Evolutionary conservation across 2,113 vertebrate genomes (phyloP).

Genomic region (Papio anubis): DNA sequence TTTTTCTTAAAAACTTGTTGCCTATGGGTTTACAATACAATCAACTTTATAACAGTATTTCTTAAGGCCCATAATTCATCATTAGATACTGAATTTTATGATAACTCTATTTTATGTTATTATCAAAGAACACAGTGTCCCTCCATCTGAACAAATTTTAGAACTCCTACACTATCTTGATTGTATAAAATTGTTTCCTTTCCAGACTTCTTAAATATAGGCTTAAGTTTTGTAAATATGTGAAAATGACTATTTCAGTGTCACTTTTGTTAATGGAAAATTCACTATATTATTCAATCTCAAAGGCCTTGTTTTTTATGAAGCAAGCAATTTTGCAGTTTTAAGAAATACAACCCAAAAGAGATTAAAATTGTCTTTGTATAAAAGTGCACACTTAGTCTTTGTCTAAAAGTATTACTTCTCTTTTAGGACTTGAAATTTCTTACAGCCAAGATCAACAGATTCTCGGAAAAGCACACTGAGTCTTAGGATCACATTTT

Average conservation of each 20-base stretch:
- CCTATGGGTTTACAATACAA: not conserved
- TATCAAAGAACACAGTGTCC: not conserved
- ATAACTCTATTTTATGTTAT: not conserved
- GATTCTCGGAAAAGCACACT: slow-evolving; percentile 53
- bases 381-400: not conserved
- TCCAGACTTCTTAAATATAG: slow-evolving; percentile 10
- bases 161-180: not conserved
- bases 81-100: not conserved
- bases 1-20: not conserved
- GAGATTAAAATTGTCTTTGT: not conserved
- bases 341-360: slow-evolving; percentile 7
- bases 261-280: not conserved
- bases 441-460: slow-evolving; percentile 47
- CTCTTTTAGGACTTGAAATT: slow-evolving; percentile 24
- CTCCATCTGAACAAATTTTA: not conserved
- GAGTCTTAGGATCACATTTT: slow-evolving; percentile 34
- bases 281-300: not conserved
- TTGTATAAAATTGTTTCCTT: not conserved
- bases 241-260: not conserved
- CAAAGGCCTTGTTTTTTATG: not conserved
- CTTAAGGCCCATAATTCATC: not conserved
- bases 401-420: not conserved
- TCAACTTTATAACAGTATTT: not conserved
- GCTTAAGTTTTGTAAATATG: not conserved
- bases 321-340: not conserved